Evolutionary conservation across 2,888 invertebrate genomes (phyloP), one percentile per base, ranked within the genome.

Genomic region (Macrophya alboannulata): DNA sequence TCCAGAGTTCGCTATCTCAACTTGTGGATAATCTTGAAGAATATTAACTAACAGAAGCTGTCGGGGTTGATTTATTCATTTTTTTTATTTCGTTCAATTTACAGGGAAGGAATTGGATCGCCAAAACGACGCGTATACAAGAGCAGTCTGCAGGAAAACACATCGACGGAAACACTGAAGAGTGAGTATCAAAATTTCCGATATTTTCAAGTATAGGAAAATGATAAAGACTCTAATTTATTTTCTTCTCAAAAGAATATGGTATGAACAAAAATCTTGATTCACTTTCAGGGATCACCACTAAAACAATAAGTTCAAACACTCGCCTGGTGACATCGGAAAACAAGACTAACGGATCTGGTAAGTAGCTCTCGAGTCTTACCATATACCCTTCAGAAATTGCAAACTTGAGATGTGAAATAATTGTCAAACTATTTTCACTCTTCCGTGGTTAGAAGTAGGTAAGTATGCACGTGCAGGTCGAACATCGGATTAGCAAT

Each of bases 81-180:
- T 0, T 25, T 62, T 62, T 21, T 62, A 21, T 12, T 25, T 62
- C 62, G 85, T 86, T 91, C 94, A 93, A 93, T 93, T 94, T 93
- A 85, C 95, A 97, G 97, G 92, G 96, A 96, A 93, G 94, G 94
- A 90, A 95, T 94, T 90, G 95, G 95, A 91, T 96, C 96, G 81
- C 96, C 96, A 12, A 95, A 95, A 90, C 92, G 95, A 89, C 92
- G 94, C 87, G 93, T 93, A 85, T 93, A 93, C 88, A 93, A 92
- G 87, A 94, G 94, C 87, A 93, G 94, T 55, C 92, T 94, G 51
- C 94, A 94, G 87, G 94, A 94, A 87, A 94, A 94, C 89, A 94
- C 93, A 8, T 93, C 94, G 15, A 93, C 94, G 86, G 94, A 95
- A 90, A 94, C 94, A 37, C 89, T 94, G 21, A 94, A 94, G 90